phyloP scores from a whole-genome alignment of 2,888 invertebrate species.

The Phortica okadai region DNA sequence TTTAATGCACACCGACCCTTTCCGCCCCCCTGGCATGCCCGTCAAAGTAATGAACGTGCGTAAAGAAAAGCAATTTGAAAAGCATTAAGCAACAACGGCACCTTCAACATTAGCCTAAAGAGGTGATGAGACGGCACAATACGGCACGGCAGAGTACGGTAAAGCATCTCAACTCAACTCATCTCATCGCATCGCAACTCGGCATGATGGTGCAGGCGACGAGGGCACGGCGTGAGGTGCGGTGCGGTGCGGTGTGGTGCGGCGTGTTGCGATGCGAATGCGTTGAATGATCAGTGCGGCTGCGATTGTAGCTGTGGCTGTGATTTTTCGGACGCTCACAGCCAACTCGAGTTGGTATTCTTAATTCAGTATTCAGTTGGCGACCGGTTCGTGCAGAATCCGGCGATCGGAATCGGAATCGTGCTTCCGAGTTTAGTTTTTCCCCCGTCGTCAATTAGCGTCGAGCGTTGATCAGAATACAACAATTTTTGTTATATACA shows the following conservation, averaged over 20 bases:
- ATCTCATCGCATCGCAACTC: too few species aligned
- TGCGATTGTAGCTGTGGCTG: constrained; percentile 24
- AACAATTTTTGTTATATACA: not conserved
- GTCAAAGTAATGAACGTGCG: too few species aligned
- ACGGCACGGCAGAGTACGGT: too few species aligned
- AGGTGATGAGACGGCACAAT: too few species aligned
- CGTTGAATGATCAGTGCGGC: constrained; percentile 11
- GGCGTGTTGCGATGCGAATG: constrained; percentile 18
- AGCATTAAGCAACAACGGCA: too few species aligned
- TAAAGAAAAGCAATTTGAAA: too few species aligned
- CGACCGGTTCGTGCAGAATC: constrained; percentile 51
- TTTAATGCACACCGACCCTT: too few species aligned
- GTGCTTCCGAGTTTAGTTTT: constrained; percentile 41
- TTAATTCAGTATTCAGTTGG: constrained; percentile 73
- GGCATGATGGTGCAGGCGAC: constrained; percentile 25
- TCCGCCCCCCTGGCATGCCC: too few species aligned
- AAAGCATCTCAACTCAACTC: too few species aligned
- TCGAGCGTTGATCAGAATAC: constrained; percentile 27
- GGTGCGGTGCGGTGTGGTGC: constrained; percentile 37
- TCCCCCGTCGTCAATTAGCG: constrained; percentile 19
- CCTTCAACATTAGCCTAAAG: too few species aligned
- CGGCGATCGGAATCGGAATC: constrained; percentile 44
- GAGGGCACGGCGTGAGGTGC: not conserved
- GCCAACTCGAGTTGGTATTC: constrained; percentile 71
- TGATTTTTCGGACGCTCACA: constrained; percentile 60